A percentile compares a stretch with the other conserved stretches of the same genome.
These are phyloP conservation scores for Stomatorhinus walkeri DNA, from an alignment of 2,797 vertebrate species.

Conservation along the genomic window DNA sequence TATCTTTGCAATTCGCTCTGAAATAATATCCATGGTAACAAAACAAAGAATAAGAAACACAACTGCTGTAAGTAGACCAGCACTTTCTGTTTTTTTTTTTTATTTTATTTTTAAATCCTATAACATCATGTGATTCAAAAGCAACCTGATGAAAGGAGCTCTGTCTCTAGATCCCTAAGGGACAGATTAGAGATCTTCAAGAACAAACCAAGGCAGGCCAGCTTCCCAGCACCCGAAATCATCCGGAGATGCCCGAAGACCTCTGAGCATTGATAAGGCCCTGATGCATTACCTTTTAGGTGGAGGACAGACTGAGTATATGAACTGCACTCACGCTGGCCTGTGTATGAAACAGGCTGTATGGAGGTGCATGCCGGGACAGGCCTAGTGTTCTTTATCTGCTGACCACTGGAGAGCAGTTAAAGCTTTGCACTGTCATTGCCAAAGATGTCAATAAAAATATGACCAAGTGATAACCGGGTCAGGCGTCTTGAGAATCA, in stretches of 20 bases:
- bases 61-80: neutral
- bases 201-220: neutral
- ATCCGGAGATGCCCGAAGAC: neutral
- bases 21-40: neutral
- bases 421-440: neutral
- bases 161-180: neutral
- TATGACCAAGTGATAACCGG: neutral
- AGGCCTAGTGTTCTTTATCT: neutral
- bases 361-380: neutral
- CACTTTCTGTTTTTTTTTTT: neutral
- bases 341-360: neutral
- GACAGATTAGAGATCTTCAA: neutral
- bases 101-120: neutral
- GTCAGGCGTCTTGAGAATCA: neutral
- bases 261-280: neutral
- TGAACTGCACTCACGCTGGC: neutral
- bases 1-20: neutral
- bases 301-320: neutral
- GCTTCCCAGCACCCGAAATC: neutral
- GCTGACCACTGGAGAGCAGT: neutral
- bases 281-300: neutral
- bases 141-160: neutral
- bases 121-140: constrained; percentile 15
- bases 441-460: neutral
- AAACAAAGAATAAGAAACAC: neutral